Evolutionary conservation across 2,797 vertebrate species (phyloP), one percentile per base, ranked within the genome.

Genomic region (Scomberomorus guttatus): DNA sequence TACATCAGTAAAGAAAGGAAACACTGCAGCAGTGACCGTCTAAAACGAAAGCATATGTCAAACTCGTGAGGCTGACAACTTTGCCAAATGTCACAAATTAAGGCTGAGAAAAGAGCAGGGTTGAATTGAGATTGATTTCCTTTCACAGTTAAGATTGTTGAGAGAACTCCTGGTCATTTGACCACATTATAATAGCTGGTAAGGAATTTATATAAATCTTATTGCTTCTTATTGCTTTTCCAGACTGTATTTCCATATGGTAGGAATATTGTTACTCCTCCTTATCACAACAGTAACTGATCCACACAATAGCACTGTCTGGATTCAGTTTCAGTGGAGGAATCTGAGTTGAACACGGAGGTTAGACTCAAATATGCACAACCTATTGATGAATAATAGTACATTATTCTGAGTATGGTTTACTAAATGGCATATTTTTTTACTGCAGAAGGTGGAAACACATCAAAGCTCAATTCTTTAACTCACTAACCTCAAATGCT

Each of bases 221-320:
- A 37, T 39, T 39, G 50, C 10, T 46, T 63, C 11, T 61, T 62
- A 60, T 74, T 54, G 6, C 62, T 60, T 15, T 78, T 76, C 57
- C 42, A 70, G 62, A 60, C 27, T 57, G 3, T 37, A 44, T 46
- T 37, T 72, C 62, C 73, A 87, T 68, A 56, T 82, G 78, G 72
- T 79, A 56, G 44, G 72, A 72, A 83, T 81, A 66, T 68, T 86
- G 50, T 72, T 61, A 34, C 58, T 72, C 0, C 58, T 72, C 0
- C 84, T 83, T 89, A 79, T 77, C 68, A 82, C 66, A 87, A 82
- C 81, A 85, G 79, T 29, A 78, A 88, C 52, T 61, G 58, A 87
- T 76, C 69, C 74, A 57, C 52, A 73, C 60, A 68, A 79, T 55
- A 55, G 48, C 24, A 9, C 27, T 71, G 13, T 67, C 75, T 82